Base-by-base conservation (phyloP, 2,797 vertebrate genomes). In the Enteromius thamalakanensis region DNA sequence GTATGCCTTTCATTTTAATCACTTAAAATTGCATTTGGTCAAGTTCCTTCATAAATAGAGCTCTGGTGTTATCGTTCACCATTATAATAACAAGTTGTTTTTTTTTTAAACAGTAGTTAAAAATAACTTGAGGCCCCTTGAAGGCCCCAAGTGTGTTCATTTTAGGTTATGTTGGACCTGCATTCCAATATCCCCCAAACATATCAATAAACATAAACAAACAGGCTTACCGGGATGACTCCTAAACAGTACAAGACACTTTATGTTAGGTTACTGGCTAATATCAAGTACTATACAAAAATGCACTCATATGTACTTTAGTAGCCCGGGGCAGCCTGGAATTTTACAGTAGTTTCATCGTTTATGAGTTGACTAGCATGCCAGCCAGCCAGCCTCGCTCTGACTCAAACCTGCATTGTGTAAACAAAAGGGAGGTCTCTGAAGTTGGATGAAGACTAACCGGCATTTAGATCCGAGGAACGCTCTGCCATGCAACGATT, bases 401-500 rank as follows among this genome's bases (percentile, higher is more conserved):
- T n/a, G 17, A 32, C 26, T 65, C 7, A 72, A 14, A 47, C 9
- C 15, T 34, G 10, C 42, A 49, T 17, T 17, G 32, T 34, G 70
- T 75, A 40, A 82, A 82, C 70, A 65, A 75, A 67, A 21, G 32
- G 32, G 4, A 4, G 75, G 5, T 64, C 58, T 49, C 80, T 15
- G 3, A 23, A 23, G 15, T 51, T 37, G 40, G 6, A 47, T 23
- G 29, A 60, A 68, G 17, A 68, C 26, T 58, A 83, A 60, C 14
- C 11, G 26, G 17, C 23, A n/a, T 76, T 76, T 32, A 75, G 9
- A 83, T 58, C 29, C 7, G 21, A 42, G 23, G 17, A 76, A 29
- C 14, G 26, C 1, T 47, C 51, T 37, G 23, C 14, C 29, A 21
- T 60, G 5, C 29, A 77, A 62, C 15, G 26, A 40, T 29, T 78